These are phyloP conservation scores for Anhinga anhinga DNA, from an alignment of 2,113 vertebrate species.

Conservation along the genomic window DNA sequence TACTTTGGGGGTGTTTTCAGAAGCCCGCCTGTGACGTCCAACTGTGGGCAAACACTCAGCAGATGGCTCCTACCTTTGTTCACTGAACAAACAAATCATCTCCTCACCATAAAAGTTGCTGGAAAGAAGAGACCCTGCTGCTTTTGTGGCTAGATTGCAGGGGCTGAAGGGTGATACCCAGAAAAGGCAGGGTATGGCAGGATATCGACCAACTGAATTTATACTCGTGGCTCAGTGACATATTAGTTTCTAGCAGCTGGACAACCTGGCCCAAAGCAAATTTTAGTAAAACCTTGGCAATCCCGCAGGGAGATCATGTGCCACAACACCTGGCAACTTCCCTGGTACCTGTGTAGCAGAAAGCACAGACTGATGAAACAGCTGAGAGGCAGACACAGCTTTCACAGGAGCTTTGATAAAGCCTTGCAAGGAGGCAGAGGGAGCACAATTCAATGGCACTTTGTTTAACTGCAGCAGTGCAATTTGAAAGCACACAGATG, in stretches of 20 bases:
- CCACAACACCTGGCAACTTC: neutral
- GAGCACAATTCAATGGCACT: neutral
- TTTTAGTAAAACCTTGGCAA: neutral
- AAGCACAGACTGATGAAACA: neutral
- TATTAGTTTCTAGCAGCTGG: neutral
- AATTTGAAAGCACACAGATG: neutral
- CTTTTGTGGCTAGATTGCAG: neutral
- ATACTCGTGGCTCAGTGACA: neutral
- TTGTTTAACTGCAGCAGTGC: neutral
- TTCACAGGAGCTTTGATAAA: neutral
- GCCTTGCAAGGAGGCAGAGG: neutral
- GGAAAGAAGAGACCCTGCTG: neutral
- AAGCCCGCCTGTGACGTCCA: constrained; percentile 14
- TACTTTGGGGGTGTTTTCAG: constrained; percentile 51
- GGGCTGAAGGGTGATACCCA: neutral
- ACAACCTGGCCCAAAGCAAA: neutral
- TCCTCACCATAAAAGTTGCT: neutral
- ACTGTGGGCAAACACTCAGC: neutral
- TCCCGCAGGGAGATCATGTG: neutral
- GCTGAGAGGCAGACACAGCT: neutral
- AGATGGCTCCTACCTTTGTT: constrained; percentile 58
- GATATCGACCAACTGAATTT: neutral
- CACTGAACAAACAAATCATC: neutral
- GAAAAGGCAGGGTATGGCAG: neutral
- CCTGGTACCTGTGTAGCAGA: neutral